Evolutionary conservation across 2,797 vertebrate species (phyloP), one percentile per base, ranked within the genome.

Genomic region (Australoheros facetus): DNA sequence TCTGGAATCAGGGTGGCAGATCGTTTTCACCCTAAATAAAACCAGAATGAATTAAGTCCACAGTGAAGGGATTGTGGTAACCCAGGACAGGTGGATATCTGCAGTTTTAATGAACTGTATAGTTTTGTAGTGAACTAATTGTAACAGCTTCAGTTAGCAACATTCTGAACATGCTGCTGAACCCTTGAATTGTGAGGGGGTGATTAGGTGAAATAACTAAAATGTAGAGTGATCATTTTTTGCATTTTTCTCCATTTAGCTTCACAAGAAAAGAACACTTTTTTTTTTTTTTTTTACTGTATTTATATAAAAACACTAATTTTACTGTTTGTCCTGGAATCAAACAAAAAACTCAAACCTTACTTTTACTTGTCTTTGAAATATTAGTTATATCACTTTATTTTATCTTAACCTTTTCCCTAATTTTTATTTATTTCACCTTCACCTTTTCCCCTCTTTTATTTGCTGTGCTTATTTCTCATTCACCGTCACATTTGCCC

Each of bases 381-480:
- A 48, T 53, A 16, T 28, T 82, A 60, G 14, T 30, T 45, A 19
- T 17, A 21, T 28, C 30, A 7, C 13, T 16, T 56, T 60, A n/a
- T 3, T 76, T 81, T 19, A 19, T 73, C 17, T 12, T 10, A 58
- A 34, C 9, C 12, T 59, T 69, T 72, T 74, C 42, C 19, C 0
- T 69, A 5, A 51, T 69, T 0, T 64, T 30, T 48, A 12, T 69
- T 69, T n/a, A 30, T 59, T 55, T 56, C 10, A 60, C 26, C 17
- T 34, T 56, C 13, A 11, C 17, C 51, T 66, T 66, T 37, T 11
- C 28, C 37, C 16, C 0, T 53, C 32, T 39, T 54, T 32, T 12
- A 39, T 71, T 79, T 70, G 26, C 70, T 32, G 48, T n/a, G 26
- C 69, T 73, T 79, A 54, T 77, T 56, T 71, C 34, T 76, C 30